Evolutionary conservation across 2,113 vertebrate genomes (phyloP).

Genomic region (Fulica atra): DNA sequence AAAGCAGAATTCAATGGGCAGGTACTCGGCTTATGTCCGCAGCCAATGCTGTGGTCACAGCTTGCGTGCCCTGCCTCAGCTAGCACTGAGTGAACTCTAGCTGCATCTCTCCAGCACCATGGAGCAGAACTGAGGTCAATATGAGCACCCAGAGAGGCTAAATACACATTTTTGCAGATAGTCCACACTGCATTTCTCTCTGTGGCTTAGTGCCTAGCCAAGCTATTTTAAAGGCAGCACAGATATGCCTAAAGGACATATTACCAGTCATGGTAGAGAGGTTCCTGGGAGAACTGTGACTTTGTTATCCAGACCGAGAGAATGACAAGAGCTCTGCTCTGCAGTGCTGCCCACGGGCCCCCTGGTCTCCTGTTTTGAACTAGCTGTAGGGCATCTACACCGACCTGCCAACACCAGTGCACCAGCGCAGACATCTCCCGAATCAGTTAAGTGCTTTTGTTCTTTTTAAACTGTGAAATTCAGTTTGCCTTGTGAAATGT

Average conservation of each 20-base stretch:
- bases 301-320: neutral
- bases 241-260: neutral
- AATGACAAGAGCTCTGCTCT: neutral
- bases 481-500: neutral
- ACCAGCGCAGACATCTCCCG: neutral
- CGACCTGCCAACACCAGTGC: fast-evolving
- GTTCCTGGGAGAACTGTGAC: neutral
- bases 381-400: neutral
- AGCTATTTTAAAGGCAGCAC: neutral
- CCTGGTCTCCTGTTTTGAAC: fast-evolving
- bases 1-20: neutral
- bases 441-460: neutral
- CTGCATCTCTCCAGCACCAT: neutral
- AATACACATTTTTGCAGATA: neutral
- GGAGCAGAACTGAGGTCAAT: neutral
- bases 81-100: neutral
- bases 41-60: no score
- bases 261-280: fast-evolving
- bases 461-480: neutral
- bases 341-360: fast-evolving
- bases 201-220: neutral
- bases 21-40: neutral
- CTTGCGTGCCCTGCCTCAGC: neutral
- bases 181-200: neutral
- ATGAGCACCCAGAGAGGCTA: neutral